Evolutionary conservation across 2,797 vertebrate genomes (phyloP).

Genomic region (Mallotus villosus): DNA sequence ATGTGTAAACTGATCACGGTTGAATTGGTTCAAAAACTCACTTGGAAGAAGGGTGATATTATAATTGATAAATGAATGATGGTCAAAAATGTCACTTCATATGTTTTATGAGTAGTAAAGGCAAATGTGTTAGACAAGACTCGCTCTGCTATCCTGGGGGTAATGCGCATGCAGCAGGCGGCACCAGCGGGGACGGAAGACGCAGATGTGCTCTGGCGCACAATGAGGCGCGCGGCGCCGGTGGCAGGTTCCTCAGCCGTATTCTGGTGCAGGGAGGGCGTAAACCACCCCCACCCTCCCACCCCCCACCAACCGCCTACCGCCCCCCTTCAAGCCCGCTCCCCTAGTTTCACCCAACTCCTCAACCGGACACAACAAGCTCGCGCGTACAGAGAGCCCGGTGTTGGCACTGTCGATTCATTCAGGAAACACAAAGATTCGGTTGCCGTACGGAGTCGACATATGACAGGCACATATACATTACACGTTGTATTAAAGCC

Average conservation of each 20-base stretch:
- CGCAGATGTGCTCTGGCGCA: conserved; percentile 3
- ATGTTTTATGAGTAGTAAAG: too few species aligned
- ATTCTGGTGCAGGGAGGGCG: background rate
- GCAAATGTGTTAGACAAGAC: too few species aligned
- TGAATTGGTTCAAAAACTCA: background rate
- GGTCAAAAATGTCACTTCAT: too few species aligned
- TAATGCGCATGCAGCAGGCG: background rate
- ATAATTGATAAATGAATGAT: too few species aligned
- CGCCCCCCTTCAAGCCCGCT: background rate
- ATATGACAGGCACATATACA: conserved; percentile 2
- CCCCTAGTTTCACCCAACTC: background rate
- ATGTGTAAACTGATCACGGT: too few species aligned
- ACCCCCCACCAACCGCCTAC: background rate
- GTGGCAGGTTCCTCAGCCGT: background rate
- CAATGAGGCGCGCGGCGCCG: background rate
- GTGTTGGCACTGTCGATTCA: conserved; percentile 3
- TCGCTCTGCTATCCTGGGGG: background rate
- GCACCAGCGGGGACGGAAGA: background rate
- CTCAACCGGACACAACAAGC: background rate
- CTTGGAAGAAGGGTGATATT: too few species aligned
- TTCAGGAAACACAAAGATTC: background rate
- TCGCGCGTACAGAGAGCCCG: background rate
- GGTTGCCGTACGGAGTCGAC: background rate
- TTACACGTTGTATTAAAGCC: background rate
- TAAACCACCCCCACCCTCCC: background rate